Percentiles rank a stretch among this genome's conserved stretches.
Conservation (phyloP, 2,888 invertebrate species). For the Synanthedon myopaeformis region DNA sequence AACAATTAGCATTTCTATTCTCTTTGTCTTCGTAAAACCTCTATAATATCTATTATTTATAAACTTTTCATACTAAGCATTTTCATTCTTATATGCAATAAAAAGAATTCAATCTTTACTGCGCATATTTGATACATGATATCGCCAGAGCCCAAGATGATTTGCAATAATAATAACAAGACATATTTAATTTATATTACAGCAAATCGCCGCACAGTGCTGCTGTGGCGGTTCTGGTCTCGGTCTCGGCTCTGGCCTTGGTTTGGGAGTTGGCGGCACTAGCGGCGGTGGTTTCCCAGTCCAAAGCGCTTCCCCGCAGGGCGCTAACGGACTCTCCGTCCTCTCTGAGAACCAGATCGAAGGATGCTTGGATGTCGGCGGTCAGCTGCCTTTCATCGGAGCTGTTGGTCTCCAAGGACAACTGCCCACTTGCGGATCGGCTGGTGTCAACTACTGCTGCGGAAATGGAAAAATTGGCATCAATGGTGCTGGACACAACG, state of each 20-base stretch:
- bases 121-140: too few species aligned
- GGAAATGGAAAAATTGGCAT: constrained; percentile 18
- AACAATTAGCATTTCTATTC: too few species aligned
- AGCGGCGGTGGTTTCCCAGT: not conserved
- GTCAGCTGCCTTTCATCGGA: constrained; percentile 32
- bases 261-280: not conserved
- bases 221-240: not conserved
- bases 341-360: constrained; percentile 26
- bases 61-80: too few species aligned
- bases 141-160: too few species aligned
- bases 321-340: constrained; percentile 24
- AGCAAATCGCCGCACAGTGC: not conserved
- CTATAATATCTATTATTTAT: too few species aligned
- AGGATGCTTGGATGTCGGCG: constrained; percentile 21
- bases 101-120: too few species aligned
- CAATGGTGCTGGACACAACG: not conserved
- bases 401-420: constrained; percentile 24
- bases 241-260: not conserved
- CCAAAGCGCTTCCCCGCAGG: constrained; percentile 21
- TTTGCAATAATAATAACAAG: too few species aligned
- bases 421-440: constrained; percentile 22
- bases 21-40: too few species aligned
- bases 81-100: too few species aligned
- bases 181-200: not conserved
- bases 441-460: constrained; percentile 18